Percentiles rank a stretch among this genome's conserved stretches.
Evolutionary conservation across 2,797 vertebrate genomes (phyloP).

Genomic region (Rhyacichthys aspro): DNA sequence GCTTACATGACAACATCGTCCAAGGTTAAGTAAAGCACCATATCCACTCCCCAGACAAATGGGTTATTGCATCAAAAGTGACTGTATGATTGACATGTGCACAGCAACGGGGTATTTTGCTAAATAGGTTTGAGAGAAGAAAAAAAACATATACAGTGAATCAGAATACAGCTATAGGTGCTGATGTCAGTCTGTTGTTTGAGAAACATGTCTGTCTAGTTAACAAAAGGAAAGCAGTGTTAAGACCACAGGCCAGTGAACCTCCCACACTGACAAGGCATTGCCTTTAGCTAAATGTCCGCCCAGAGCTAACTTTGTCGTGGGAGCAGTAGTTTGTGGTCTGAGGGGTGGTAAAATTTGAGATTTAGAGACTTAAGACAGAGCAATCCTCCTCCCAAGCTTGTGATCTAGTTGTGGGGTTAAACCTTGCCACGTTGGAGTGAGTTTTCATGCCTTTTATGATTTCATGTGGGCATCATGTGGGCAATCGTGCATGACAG

Average conservation of each 20-base stretch:
- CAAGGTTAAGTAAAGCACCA: too few relatives aligned
- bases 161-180: constrained; percentile 16
- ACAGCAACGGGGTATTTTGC: constrained; percentile 20
- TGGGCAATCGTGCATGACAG: constrained; percentile 91
- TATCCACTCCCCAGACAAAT: too few relatives aligned
- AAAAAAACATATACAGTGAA: constrained; percentile 9
- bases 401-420: constrained; percentile 69
- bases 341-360: constrained; percentile 66
- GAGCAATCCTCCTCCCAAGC: constrained; percentile 45
- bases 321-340: constrained; percentile 65
- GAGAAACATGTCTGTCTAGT: constrained; percentile 55
- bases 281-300: constrained; percentile 68
- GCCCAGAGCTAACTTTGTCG: constrained; percentile 61
- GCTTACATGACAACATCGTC: too few relatives aligned
- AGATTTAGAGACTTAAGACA: constrained; percentile 54
- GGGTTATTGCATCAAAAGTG: constrained; percentile 11
- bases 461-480: constrained; percentile 88
- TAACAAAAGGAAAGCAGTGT: constrained; percentile 61
- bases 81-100: constrained; percentile 17
- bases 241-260: constrained; percentile 39
- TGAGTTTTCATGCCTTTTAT: constrained; percentile 46
- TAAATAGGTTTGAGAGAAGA: neutral
- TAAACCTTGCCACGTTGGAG: constrained; percentile 82
- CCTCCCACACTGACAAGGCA: constrained; percentile 50
- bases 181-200: constrained; percentile 40